Conservation (phyloP, 2,888 invertebrate genomes). For the Fragum whitleyi region DNA sequence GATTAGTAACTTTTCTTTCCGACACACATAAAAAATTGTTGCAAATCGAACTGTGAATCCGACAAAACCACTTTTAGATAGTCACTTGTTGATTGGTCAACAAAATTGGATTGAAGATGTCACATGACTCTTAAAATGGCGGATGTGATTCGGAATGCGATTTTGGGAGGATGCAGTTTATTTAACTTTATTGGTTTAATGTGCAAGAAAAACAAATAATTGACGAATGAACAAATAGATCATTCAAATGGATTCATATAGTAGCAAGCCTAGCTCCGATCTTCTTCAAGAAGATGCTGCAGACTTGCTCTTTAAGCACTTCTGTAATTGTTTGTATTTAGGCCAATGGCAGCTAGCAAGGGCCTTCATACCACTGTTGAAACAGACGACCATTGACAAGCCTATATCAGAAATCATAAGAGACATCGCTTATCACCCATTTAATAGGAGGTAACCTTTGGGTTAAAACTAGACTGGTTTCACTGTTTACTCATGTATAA, state of each 20-base stretch:
- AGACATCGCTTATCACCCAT: conserved; percentile 76
- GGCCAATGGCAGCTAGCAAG: conserved; percentile 83
- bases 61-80: neutral
- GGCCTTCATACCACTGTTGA: conserved; percentile 71
- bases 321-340: conserved; percentile 81
- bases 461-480: too few relatives aligned
- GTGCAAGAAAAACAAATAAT: too few relatives aligned
- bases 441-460: conserved; percentile 73
- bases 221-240: neutral
- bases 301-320: conserved; percentile 56
- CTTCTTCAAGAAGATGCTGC: neutral
- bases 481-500: too few relatives aligned
- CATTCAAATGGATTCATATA: neutral
- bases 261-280: neutral
- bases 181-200: neutral
- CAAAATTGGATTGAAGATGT: conserved; percentile 11
- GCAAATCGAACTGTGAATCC: neutral
- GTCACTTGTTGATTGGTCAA: neutral
- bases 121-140: conserved; percentile 77
- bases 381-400: conserved; percentile 44
- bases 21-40: neutral
- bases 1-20: neutral
- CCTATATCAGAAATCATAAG: conserved; percentile 71
- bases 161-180: neutral
- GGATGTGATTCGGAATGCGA: conserved; percentile 28